phyloP scores from a whole-genome alignment of 2,113 vertebrate genomes.

The Microtus pennsylvanicus region DNA sequence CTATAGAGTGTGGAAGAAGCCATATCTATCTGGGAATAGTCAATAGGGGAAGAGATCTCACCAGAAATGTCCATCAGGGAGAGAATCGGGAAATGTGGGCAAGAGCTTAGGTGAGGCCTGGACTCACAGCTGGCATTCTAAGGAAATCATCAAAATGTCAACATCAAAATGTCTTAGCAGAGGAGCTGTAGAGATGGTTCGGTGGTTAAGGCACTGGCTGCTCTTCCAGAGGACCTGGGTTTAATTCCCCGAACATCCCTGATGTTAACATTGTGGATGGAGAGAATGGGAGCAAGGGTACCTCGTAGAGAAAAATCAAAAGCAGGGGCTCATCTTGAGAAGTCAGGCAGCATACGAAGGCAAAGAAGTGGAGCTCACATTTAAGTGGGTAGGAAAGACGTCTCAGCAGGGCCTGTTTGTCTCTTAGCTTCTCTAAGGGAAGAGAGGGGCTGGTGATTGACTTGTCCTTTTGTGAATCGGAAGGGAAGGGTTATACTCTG shows the following conservation, averaged over 20 bases:
- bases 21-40: background rate
- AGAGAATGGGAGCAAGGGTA: background rate
- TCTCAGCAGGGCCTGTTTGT: constrained; percentile 1
- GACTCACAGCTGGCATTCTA: background rate
- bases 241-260: background rate
- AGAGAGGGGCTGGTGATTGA: background rate
- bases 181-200: background rate
- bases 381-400: background rate
- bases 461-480: background rate
- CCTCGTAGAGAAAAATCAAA: background rate
- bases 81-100: background rate
- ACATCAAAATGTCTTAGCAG: background rate
- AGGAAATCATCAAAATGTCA: background rate
- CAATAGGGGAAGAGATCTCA: background rate
- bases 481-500: background rate
- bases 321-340: background rate
- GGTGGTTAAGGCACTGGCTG: background rate
- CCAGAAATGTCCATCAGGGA: background rate
- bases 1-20: no score
- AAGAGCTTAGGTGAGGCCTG: background rate
- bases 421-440: constrained; percentile 19
- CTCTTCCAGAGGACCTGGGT: background rate
- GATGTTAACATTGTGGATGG: background rate
- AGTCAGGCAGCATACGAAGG: background rate
- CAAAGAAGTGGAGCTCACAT: background rate